Conservation (phyloP, 2,113 vertebrate genomes). For the Lota lota region DNA sequence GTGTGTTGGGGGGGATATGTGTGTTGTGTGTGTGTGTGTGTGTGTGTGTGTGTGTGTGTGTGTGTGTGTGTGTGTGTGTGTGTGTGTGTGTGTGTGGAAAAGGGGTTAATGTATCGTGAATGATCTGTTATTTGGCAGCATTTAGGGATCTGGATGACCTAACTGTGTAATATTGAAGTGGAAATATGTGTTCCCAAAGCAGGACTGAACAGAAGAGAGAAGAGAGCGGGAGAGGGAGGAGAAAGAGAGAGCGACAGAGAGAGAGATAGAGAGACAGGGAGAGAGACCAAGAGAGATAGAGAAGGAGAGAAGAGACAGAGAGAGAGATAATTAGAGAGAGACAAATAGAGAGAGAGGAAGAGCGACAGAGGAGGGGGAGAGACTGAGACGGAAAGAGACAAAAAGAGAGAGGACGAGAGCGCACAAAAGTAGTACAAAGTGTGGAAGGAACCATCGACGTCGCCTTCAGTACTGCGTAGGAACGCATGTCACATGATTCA, state of each 20-base stretch:
- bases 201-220: not conserved
- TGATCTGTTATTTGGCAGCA: not conserved
- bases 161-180: conserved; percentile 1
- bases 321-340: too few species aligned
- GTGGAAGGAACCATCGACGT: too few species aligned
- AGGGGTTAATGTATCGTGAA: not conserved
- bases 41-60: conserved; percentile 3
- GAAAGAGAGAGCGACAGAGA: not conserved
- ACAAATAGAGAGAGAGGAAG: not conserved
- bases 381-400: not conserved
- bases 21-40: conserved; percentile 3
- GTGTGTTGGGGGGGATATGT: not conserved
- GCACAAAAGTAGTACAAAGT: too few species aligned
- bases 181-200: not conserved
- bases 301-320: too few species aligned
- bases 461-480: too few species aligned
- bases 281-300: too few species aligned
- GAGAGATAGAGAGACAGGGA: not conserved
- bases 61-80: conserved; percentile 1
- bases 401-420: too few species aligned
- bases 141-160: not conserved
- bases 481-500: too few species aligned
- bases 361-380: not conserved
- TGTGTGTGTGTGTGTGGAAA: not conserved
- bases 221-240: too few species aligned